Base-by-base conservation (phyloP, 2,888 invertebrate species). In the Coelinius sp. region DNA sequence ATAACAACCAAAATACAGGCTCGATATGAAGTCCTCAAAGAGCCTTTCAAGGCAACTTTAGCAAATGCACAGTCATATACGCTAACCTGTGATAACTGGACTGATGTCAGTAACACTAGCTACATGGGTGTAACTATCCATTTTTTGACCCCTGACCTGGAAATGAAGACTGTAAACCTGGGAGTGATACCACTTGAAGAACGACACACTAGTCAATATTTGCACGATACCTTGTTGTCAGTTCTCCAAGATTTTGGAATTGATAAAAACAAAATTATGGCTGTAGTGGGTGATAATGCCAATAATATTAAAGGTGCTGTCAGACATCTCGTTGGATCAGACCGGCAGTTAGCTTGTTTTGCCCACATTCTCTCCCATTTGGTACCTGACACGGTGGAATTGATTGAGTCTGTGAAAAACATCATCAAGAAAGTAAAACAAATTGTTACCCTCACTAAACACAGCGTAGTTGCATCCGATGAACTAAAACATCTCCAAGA, bases 41-140 rank as follows among this genome's bases (percentile, higher is more conserved):
- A 67, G 10, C 4, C 20, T 22, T 73, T 75, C 20, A 44, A 67
- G 5, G 14, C 10, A 1, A 35, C 31, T 6, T 49, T 76, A 12
- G 38, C 31, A 24, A 14, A 46, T 52, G 63, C 24, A 10, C 12
- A 6, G 2, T 22, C 68, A 10, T 68, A 71, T 31, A 67, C 73
- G 10, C 7, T 76, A 0, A 75, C 75, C 3, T 75, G 70, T 38
- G 77, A 76, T 31, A 75, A 65, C 27, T 77, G 76, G 75, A 76
- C 74, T 0, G 76, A 76, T 27, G 38, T 68, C 1, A 56, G 41
- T 35, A 73, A 73, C 25, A 53, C 64, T 44, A 75, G 75, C 20
- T 77, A 75, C 56, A 66, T 79, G 10, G 77, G 77, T 12, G 53
- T 74, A 24, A 73, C 76, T 7, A 38, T 71, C 4, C 77, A 77